phyloP scores from a whole-genome alignment of 2,113 vertebrate genomes.

The Hydrochoerus hydrochaeris region DNA sequence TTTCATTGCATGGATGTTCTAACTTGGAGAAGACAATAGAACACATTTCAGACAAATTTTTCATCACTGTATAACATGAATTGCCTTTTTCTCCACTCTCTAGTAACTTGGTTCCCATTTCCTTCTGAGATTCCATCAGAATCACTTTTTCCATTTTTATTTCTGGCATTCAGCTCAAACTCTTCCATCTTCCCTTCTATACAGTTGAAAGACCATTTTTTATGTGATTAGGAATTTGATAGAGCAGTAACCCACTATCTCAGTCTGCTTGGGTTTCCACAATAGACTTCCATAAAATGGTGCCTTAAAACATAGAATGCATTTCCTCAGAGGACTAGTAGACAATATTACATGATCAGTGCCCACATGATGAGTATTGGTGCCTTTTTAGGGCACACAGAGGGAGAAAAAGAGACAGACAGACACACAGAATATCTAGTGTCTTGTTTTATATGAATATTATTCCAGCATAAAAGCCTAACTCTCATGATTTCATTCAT shows the following conservation, averaged over 20 bases:
- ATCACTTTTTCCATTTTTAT: not conserved
- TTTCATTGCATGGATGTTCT: not conserved
- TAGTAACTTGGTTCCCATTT: not conserved
- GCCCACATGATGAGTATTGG: rapidly evolving
- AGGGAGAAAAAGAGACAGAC: rapidly evolving
- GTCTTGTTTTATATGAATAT: not conserved
- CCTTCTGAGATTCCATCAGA: not conserved
- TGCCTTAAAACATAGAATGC: not conserved
- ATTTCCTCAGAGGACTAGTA: not conserved
- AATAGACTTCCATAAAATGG: not conserved
- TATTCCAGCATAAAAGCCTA: not conserved
- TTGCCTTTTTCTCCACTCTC: not conserved
- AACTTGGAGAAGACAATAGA: not conserved
- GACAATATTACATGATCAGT: not conserved
- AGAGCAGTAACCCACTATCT: not conserved
- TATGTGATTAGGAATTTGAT: not conserved
- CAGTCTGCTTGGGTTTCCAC: not conserved
- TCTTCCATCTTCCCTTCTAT: not conserved
- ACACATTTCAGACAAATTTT: not conserved
- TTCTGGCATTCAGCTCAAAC: not conserved
- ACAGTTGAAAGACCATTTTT: too few species aligned
- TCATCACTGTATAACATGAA: not conserved
- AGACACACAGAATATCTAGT: not conserved
- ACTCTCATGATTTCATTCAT: not conserved
- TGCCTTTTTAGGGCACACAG: not conserved